Evolutionary conservation across 2,888 invertebrate species (phyloP).

Genomic region (Petrophora chlorosata): DNA sequence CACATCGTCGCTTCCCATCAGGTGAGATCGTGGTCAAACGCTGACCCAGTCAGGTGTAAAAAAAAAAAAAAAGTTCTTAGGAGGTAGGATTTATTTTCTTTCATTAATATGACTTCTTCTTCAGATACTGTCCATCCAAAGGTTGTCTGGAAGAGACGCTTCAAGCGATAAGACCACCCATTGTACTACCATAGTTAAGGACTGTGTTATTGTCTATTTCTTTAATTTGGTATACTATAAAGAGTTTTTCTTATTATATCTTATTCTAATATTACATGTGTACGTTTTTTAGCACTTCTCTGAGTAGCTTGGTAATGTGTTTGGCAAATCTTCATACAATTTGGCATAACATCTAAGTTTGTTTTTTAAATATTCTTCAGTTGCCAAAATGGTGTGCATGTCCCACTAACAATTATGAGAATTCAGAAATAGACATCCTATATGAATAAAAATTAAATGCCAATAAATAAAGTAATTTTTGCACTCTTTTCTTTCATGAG

Average conservation of each 20-base stretch:
- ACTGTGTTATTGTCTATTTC: too few relatives aligned
- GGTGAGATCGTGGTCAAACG: too few relatives aligned
- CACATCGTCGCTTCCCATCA: too few relatives aligned
- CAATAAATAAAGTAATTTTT: not conserved
- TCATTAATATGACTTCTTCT: too few relatives aligned
- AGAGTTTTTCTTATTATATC: not conserved
- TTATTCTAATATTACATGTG: not conserved
- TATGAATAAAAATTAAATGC: not conserved
- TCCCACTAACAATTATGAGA: not conserved
- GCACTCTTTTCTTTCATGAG: too few relatives aligned
- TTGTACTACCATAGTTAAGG: too few relatives aligned
- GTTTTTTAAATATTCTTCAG: conserved; percentile 5
- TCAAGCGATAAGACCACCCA: too few relatives aligned
- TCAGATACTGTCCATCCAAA: too few relatives aligned
- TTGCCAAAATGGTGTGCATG: conserved; percentile 11
- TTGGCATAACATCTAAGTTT: conserved; percentile 8
- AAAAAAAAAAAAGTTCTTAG: too few relatives aligned
- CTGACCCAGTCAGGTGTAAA: too few relatives aligned
- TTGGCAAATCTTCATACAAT: conserved; percentile 9
- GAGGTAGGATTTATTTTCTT: too few relatives aligned
- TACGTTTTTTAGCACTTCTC: not conserved
- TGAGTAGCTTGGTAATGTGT: not conserved
- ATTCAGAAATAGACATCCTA: not conserved
- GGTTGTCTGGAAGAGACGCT: too few relatives aligned
- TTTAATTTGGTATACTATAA: not conserved